A percentile compares a stretch with the other conserved stretches of the same genome.
phyloP scores from a whole-genome alignment of 2,888 invertebrate genomes.

The Onthophagus sagittarius region DNA sequence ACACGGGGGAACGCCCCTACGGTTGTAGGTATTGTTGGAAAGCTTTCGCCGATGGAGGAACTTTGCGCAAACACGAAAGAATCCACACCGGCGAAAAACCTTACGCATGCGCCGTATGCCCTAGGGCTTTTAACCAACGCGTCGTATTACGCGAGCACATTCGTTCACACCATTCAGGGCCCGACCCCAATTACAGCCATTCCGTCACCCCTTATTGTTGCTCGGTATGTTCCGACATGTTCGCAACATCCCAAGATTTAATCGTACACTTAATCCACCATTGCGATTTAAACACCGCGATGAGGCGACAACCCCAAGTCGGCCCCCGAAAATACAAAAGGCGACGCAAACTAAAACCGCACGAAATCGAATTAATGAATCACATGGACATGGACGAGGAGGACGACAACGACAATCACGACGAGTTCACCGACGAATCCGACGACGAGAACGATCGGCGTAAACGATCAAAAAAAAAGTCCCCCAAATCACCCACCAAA shows the following conservation, averaged over 20 bases:
- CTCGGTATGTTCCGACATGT: constrained; percentile 69
- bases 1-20: constrained; percentile 80
- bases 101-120: constrained; percentile 82
- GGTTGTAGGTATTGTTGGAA: constrained; percentile 86
- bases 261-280: constrained; percentile 82
- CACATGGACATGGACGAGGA: constrained; percentile 36
- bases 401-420: constrained; percentile 46
- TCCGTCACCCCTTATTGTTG: constrained; percentile 66
- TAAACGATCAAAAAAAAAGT: constrained; percentile 36
- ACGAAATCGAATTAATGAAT: constrained; percentile 53
- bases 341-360: constrained; percentile 68
- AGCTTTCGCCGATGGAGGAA: constrained; percentile 84
- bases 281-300: constrained; percentile 79
- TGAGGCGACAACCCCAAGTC: constrained; percentile 72
- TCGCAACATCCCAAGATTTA: constrained; percentile 68
- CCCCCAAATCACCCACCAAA: constrained; percentile 35
- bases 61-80: constrained; percentile 77
- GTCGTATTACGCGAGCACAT: constrained; percentile 82
- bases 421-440: constrained; percentile 41
- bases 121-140: constrained; percentile 82
- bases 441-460: constrained; percentile 39
- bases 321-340: constrained; percentile 74
- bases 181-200: constrained; percentile 66
- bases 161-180: constrained; percentile 79
- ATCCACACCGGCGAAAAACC: constrained; percentile 86